phyloP scores from a whole-genome alignment of 2,888 invertebrate species.

The Hypsopygia costalis region DNA sequence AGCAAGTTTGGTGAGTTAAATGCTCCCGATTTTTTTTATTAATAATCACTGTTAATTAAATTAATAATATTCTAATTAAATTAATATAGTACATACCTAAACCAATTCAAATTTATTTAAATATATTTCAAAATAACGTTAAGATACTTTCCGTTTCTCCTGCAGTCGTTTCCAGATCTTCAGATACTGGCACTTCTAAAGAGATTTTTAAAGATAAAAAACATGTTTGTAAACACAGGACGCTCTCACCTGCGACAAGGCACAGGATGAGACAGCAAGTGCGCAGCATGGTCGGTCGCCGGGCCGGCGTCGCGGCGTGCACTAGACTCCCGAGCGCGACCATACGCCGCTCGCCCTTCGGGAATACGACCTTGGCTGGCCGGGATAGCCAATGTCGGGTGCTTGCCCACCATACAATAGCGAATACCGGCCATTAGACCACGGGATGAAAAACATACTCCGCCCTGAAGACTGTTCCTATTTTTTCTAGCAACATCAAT shows the following conservation, averaged over 20 bases:
- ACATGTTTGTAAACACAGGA: conserved; percentile 14
- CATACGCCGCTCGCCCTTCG: conserved; percentile 58
- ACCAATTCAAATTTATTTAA: too few relatives aligned
- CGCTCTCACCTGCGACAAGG: conserved; percentile 53
- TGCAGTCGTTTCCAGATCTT: not conserved
- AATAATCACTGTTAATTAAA: not conserved
- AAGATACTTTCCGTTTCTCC: not conserved
- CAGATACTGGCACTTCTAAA: too few relatives aligned
- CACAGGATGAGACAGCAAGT: conserved; percentile 43
- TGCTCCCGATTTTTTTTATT: too few relatives aligned
- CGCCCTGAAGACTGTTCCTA: too few relatives aligned
- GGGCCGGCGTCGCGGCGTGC: conserved; percentile 23
- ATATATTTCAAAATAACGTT: too few relatives aligned
- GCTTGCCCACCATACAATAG: too few relatives aligned
- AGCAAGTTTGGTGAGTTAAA: too few relatives aligned
- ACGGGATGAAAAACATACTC: too few relatives aligned
- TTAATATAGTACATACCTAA: too few relatives aligned
- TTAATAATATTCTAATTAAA: not conserved
- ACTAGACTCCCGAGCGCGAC: conserved; percentile 32
- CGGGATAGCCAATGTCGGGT: conserved; percentile 1
- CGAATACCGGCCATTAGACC: too few relatives aligned
- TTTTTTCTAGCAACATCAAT: too few relatives aligned
- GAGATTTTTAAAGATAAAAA: not conserved
- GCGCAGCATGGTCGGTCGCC: conserved; percentile 30
- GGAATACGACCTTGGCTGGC: conserved; percentile 22